phyloP scores from a whole-genome alignment of 2,113 vertebrate genomes.

The Morphnarchus princeps region DNA sequence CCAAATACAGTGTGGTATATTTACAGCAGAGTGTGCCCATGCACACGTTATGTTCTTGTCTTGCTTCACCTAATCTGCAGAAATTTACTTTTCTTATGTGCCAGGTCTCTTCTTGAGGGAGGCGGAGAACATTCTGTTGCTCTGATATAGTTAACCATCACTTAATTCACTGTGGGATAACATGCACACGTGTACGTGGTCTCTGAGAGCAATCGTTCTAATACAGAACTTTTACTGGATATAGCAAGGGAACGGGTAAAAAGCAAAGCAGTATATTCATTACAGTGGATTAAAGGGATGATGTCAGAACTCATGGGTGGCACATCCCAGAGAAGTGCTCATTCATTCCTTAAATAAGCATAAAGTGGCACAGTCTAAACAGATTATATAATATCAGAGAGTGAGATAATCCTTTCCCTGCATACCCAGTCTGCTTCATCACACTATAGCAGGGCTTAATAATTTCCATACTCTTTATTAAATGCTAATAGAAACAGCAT shows the following conservation, averaged over 20 bases:
- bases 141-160: not conserved
- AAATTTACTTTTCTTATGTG: not conserved
- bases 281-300: not conserved
- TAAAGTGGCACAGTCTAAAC: slow-evolving; percentile 38
- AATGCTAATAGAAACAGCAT: not conserved
- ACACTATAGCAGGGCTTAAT: not conserved
- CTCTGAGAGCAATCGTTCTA: not conserved
- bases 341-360: slow-evolving; percentile 45
- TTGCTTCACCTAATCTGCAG: not conserved
- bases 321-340: not conserved
- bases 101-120: not conserved
- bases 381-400: slow-evolving; percentile 47
- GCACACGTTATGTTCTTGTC: not conserved
- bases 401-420: not conserved
- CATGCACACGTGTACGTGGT: accelerated
- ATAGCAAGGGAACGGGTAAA: not conserved
- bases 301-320: slow-evolving; percentile 36
- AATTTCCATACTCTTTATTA: not conserved
- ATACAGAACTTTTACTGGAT: not conserved
- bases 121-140: not conserved
- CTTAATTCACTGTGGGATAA: not conserved
- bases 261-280: not conserved
- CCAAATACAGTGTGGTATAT: accelerated
- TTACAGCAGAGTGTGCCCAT: not conserved
- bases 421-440: not conserved